These are phyloP conservation scores for Mactromeris polynyma DNA, from an alignment of 2,888 invertebrate genomes.

Conservation along the genomic window DNA sequence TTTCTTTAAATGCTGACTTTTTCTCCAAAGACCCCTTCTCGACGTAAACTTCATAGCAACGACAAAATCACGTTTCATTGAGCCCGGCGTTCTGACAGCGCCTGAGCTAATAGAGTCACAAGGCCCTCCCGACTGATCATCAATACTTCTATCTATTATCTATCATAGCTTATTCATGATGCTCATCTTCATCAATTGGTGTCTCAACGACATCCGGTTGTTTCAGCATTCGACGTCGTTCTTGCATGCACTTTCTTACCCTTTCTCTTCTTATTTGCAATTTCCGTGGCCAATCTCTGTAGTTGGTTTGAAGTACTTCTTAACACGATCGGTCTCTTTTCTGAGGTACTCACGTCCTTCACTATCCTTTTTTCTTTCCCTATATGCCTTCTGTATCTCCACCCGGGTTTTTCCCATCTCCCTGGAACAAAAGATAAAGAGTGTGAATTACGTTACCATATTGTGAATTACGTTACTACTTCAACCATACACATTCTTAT, in stretches of 20 bases:
- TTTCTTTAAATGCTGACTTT: neutral
- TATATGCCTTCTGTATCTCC: constrained; percentile 18
- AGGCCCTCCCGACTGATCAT: neutral
- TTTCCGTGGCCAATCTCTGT: neutral
- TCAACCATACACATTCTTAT: neutral
- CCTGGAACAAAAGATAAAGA: neutral
- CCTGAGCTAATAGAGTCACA: neutral
- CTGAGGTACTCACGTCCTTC: neutral
- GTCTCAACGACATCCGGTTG: neutral
- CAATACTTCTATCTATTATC: neutral
- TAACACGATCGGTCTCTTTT: constrained; percentile 13
- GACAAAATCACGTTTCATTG: neutral
- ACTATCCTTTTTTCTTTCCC: neutral
- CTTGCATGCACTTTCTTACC: neutral
- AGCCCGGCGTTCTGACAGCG: neutral
- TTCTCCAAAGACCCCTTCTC: neutral
- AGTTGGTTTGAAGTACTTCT: neutral
- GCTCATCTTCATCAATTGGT: too few relatives aligned
- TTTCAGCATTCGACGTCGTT: neutral
- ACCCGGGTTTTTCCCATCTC: neutral
- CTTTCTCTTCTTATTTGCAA: neutral
- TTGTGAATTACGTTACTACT: too few relatives aligned
- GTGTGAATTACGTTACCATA: constrained; percentile 20
- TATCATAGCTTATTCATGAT: too few relatives aligned
- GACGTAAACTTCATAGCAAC: neutral